Evolutionary conservation across 1,140 invertebrate genomes (phyloP).

Genomic region (Zaprionus africanus): DNA sequence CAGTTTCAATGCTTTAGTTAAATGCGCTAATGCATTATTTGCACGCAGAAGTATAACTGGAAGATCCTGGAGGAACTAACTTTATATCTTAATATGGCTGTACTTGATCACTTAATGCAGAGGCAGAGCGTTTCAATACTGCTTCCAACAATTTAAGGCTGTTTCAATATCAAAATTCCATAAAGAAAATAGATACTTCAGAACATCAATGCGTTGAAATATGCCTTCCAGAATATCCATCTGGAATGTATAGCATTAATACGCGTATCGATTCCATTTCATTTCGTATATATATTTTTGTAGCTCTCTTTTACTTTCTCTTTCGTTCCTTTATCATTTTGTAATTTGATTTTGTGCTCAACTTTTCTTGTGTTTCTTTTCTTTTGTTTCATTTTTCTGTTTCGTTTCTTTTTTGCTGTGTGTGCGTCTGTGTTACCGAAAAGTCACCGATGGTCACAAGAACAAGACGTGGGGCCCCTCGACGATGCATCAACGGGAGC

Average conservation of each 20-base stretch:
- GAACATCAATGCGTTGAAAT: background rate
- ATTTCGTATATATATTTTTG: background rate
- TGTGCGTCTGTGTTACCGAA: slow-evolving; percentile 82
- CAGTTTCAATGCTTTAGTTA: too few species aligned
- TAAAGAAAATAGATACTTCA: too few species aligned
- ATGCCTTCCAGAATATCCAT: background rate
- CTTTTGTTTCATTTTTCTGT: slow-evolving; percentile 36
- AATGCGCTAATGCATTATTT: too few species aligned
- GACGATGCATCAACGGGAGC: slow-evolving; percentile 93
- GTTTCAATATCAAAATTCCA: too few species aligned
- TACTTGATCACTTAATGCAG: too few species aligned
- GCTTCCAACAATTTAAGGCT: too few species aligned
- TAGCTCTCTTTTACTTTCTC: slow-evolving; percentile 5
- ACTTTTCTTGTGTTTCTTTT: slow-evolving; percentile 32
- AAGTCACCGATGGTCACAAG: slow-evolving; percentile 95
- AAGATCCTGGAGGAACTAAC: too few species aligned
- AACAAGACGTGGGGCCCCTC: slow-evolving; percentile 99
- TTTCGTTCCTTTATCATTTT: slow-evolving; percentile 5
- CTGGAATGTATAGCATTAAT: too few species aligned
- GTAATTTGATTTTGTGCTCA: slow-evolving; percentile 18
- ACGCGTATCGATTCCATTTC: too few species aligned
- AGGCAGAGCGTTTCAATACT: too few species aligned
- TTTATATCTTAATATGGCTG: too few species aligned
- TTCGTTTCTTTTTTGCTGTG: slow-evolving; percentile 21
- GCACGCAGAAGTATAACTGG: too few species aligned